A percentile compares a stretch with the other conserved stretches of the same genome.
Evolutionary conservation across 2,797 vertebrate genomes (phyloP).

Genomic region (Cephalopachus bancanus): DNA sequence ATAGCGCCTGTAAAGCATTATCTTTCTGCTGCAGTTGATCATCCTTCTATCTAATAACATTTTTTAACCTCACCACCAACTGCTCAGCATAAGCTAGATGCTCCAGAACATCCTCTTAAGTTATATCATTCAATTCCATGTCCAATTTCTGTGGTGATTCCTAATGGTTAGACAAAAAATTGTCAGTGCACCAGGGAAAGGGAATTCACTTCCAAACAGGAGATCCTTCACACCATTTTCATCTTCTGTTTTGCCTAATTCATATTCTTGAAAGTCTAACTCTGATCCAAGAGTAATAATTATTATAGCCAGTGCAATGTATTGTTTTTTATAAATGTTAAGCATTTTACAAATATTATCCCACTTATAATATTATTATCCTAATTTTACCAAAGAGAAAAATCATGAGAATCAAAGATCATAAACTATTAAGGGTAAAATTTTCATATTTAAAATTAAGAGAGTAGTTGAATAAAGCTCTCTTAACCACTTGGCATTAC

Average conservation of each 20-base stretch:
- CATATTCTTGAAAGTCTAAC: constrained; percentile 10
- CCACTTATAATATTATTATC: constrained; percentile 41
- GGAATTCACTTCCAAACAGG: neutral
- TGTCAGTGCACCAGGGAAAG: neutral
- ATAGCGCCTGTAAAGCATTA: constrained; percentile 91
- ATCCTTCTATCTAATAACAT: constrained; percentile 94
- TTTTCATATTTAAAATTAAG: constrained; percentile 41
- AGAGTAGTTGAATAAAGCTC: constrained; percentile 33
- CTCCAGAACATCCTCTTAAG: constrained; percentile 91
- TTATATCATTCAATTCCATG: constrained; percentile 79
- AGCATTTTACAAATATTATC: constrained; percentile 42
- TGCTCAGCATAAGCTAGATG: constrained; percentile 94
- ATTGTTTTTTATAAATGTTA: constrained; percentile 30
- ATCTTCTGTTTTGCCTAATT: constrained; percentile 25
- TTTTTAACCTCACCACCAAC: constrained; percentile 95
- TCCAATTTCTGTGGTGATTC: constrained; percentile 78
- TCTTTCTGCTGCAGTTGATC: constrained; percentile 91
- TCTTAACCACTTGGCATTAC: neutral
- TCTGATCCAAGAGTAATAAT: constrained; percentile 7
- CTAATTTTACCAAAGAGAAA: constrained; percentile 65
- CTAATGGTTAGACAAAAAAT: constrained; percentile 80
- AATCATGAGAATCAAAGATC: constrained; percentile 50
- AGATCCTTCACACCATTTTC: constrained; percentile 45
- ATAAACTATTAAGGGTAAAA: neutral
- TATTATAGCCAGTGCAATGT: neutral